These are phyloP conservation scores for Menidia beryllina DNA, from an alignment of 2,113 vertebrate genomes.

Conservation along the genomic window DNA sequence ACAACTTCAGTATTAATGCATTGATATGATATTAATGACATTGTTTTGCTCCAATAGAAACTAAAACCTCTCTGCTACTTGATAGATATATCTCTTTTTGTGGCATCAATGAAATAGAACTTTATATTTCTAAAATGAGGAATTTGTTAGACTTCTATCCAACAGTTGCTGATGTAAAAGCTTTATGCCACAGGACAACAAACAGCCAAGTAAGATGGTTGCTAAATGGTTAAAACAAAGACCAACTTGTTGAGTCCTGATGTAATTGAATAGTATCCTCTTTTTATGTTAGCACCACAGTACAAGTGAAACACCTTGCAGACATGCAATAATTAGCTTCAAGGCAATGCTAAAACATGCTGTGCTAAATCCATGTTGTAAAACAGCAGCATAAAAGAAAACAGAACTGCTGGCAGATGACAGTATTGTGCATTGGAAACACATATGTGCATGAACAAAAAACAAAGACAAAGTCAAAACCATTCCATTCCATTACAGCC, in stretches of 20 bases:
- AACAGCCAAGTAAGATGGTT: constrained; percentile 6
- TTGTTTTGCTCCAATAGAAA: background rate
- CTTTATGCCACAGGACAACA: constrained; percentile 1
- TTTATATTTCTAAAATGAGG: no score
- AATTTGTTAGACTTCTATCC: no score
- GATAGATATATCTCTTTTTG: background rate
- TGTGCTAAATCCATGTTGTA: constrained; percentile 46
- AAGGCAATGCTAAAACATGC: constrained; percentile 35
- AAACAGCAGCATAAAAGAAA: constrained; percentile 58
- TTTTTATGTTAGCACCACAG: constrained; percentile 25
- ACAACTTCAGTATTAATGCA: no score
- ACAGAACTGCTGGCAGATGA: constrained; percentile 65
- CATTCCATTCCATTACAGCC: background rate
- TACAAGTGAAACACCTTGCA: constrained; percentile 30
- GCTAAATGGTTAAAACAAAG: constrained; percentile 5
- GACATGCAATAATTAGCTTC: constrained; percentile 53
- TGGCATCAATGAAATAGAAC: background rate
- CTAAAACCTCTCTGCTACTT: background rate
- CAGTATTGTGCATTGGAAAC: constrained; percentile 29
- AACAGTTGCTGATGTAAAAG: background rate
- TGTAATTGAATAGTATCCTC: constrained; percentile 20
- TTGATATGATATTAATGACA: no score
- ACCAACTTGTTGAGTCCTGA: constrained; percentile 43
- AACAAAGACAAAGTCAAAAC: constrained; percentile 20
- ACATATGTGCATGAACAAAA: constrained; percentile 19